Base-by-base conservation (phyloP, 2,797 vertebrate species). In the Nothura maculosa region DNA sequence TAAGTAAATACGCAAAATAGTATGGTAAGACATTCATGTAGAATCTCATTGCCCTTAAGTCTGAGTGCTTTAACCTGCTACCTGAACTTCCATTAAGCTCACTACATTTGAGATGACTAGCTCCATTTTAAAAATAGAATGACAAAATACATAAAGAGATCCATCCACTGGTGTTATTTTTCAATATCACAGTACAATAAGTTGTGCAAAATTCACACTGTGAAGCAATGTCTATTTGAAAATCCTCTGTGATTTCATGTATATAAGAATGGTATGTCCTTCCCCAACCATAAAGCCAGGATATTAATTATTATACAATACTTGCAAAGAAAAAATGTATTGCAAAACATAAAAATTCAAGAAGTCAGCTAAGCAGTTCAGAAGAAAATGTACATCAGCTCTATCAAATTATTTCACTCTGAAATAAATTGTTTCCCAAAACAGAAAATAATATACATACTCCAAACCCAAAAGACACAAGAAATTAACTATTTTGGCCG, bases 361-460 rank as follows among this genome's bases (percentile, higher is more conserved):
- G 25, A 48, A 50, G 24, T 50, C 30, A 94, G 8, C 28, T 86
- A 69, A n/a, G 40, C 84, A 2, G 0, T 67, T 64, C 57, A 75
- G 47, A 86, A 92, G 64, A 43, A 38, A 73, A 87, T 55, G 55
- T 45, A 42, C 2, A 79, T 69, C 42, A 80, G 16, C 27, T 87
- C 36, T 7, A 81, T 47, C 36, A 90, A 80, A 67, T 76, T 81
- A 83, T 84, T 75, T 85, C 58, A 88, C n/a, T 55, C 17, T 28
- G 77, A 70, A 85, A 82, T 42, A 58, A 6, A 70, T 82, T 43
- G 72, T 57, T 89, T 69, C 30, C 47, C 68, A 78, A 90, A 90
- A 55, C 30, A 67, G 7, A 27, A 34, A 72, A 69, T 48, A 22
- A 57, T 0, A 0, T 9, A 24, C 15, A 66, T 10, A n/a, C 78